Evolutionary conservation across 2,113 vertebrate species (phyloP), one percentile per base, ranked within the genome.

Genomic region (Lepisosteus oculatus): DNA sequence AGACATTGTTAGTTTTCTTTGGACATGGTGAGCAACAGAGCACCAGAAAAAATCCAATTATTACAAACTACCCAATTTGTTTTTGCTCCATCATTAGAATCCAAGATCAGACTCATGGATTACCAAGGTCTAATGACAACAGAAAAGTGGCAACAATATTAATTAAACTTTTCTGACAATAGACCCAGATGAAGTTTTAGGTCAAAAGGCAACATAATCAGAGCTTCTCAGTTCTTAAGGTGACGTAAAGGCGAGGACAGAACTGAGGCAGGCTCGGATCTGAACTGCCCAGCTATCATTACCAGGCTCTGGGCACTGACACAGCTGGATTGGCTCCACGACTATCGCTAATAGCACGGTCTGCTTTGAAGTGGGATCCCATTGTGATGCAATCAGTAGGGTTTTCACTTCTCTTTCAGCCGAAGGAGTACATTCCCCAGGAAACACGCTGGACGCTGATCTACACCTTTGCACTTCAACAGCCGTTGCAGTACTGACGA

Each of bases 1-100:
- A 80, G 83, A 89, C 87, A 84, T 78, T 84, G 81, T 82, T 83
- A 73, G 78, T 73, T 83, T 76, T 76, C 72, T 76, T 72, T 70
- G 65, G 82, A 81, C 47, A 51, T 51, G 47, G 47, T 5, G 47
- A 9, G 47, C 5, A 51, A 51, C 47, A n/a, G 86, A 88, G 86
- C 85, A 84, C 88, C 84, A 90, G 86, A 89, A 90, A 29, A 29
- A 92, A 92, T 91, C 90, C 90, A 91, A 90, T 92, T 92, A 91
- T 91, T 89, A 90, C 85, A 84, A 87, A 86, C 85, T 85, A 88
- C 85, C 89, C 89, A 91, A 90, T 90, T 91, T 86, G 87, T 82
- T 85, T 74, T 81, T 88, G 87, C 80, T 85, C 81, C 71, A 81
- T 76, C 65, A 85, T 84, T 88, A 76, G 85, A 88, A 90, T 90